These are phyloP conservation scores for Rallus crepitans DNA, from an alignment of 2,797 vertebrate species.

Conservation along the genomic window DNA sequence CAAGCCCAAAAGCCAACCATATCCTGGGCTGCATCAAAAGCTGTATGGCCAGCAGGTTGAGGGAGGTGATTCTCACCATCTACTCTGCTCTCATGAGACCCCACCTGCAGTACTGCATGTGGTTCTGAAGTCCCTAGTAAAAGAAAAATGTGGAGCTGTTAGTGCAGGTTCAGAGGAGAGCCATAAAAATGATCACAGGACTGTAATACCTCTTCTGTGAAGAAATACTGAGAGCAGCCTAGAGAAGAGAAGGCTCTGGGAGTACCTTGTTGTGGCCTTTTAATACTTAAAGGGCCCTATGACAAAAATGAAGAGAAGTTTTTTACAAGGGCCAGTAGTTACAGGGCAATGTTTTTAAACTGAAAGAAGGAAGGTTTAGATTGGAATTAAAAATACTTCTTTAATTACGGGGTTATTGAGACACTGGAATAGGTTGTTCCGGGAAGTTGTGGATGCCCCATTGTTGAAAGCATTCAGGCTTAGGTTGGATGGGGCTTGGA, in stretches of 20 bases:
- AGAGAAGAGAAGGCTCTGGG: neutral
- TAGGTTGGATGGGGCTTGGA: neutral
- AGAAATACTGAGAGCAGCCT: neutral
- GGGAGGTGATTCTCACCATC: neutral
- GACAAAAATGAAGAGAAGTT: neutral
- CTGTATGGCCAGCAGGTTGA: neutral
- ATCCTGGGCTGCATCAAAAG: neutral
- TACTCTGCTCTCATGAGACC: neutral
- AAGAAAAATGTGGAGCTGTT: rapidly evolving
- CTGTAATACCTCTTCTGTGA: neutral
- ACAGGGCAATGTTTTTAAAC: neutral
- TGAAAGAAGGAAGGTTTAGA: neutral
- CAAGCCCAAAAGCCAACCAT: neutral
- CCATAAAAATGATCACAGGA: neutral
- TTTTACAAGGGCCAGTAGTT: neutral
- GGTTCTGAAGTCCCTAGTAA: neutral
- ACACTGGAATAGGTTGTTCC: neutral
- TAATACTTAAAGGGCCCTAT: neutral
- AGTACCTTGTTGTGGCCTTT: neutral
- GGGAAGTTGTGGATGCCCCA: neutral
- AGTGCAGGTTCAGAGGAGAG: neutral
- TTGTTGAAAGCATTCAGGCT: neutral
- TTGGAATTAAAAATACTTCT: neutral
- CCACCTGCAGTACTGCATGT: neutral
- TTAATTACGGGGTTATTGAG: neutral